Percentiles rank a stretch among this genome's conserved stretches.
Evolutionary conservation across 2,113 vertebrate genomes (phyloP).

Genomic region (Epinephelus fuscoguttatus): DNA sequence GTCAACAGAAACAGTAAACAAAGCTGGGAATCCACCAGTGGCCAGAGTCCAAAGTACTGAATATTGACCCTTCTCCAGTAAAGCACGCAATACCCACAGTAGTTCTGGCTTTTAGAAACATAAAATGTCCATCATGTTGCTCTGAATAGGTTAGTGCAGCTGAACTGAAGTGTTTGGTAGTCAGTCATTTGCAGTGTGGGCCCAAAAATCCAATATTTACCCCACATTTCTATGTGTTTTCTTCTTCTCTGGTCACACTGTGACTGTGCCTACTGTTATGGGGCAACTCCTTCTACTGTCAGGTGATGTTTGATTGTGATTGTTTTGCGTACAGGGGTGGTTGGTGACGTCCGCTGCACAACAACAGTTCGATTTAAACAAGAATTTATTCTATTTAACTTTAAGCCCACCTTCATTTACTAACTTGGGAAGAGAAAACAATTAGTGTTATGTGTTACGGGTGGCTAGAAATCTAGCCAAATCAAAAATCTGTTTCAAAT

Average conservation of each 20-base stretch:
- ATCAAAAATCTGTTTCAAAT: too few relatives aligned
- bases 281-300: too few relatives aligned
- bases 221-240: background rate
- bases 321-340: too few relatives aligned
- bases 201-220: background rate
- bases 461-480: too few relatives aligned
- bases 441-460: too few relatives aligned
- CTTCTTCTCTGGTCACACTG: background rate
- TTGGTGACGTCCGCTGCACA: too few relatives aligned
- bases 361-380: too few relatives aligned
- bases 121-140: constrained; percentile 9
- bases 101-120: constrained; percentile 4
- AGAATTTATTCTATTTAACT: too few relatives aligned
- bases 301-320: too few relatives aligned
- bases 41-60: constrained; percentile 33
- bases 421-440: too few relatives aligned
- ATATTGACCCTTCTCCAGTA: constrained; percentile 14
- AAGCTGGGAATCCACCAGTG: constrained; percentile 16
- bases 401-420: too few relatives aligned
- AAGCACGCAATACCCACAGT: constrained; percentile 7
- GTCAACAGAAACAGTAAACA: constrained; percentile 35
- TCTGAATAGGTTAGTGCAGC: background rate
- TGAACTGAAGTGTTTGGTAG: constrained; percentile 8
- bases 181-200: background rate
- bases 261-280: too few relatives aligned